Conservation (phyloP, 2,797 vertebrate species). For the Acipenser transmontanus region DNA sequence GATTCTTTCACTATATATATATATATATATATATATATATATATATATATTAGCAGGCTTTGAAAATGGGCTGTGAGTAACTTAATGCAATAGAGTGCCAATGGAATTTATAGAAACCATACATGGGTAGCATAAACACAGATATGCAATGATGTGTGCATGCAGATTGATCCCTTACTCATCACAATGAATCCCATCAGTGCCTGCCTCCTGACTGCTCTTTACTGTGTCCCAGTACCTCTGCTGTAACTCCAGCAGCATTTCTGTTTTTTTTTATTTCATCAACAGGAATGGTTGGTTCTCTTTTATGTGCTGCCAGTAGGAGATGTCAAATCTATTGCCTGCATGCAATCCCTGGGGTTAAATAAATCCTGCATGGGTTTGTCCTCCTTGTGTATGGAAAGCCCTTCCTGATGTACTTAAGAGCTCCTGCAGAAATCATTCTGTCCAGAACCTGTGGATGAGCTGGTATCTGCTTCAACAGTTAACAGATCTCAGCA, state of each 20-base stretch:
- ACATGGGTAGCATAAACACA: too few species aligned
- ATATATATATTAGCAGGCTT: too few species aligned
- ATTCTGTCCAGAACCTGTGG: too few species aligned
- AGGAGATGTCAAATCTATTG: slow-evolving; percentile 26
- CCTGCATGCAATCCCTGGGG: slow-evolving; percentile 28
- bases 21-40: too few species aligned
- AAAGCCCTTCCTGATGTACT: slow-evolving; percentile 38
- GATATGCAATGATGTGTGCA: too few species aligned
- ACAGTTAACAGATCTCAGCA: too few species aligned
- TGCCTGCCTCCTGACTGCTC: neutral
- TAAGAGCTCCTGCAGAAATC: slow-evolving; percentile 19
- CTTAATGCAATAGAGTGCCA: too few species aligned
- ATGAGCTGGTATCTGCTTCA: too few species aligned
- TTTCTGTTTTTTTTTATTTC: neutral
- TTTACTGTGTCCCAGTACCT: neutral
- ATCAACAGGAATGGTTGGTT: slow-evolving; percentile 2
- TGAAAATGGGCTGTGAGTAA: too few species aligned
- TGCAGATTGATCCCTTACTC: too few species aligned
- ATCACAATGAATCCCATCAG: neutral
- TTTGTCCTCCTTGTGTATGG: slow-evolving; percentile 36
- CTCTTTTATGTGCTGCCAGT: slow-evolving; percentile 48
- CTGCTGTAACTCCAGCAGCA: neutral
- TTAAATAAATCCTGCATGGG: slow-evolving; percentile 12
- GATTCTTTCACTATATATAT: too few species aligned
- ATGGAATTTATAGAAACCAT: too few species aligned